phyloP scores from a whole-genome alignment of 1,140 invertebrate species.

The Lutraria rhynchaena region DNA sequence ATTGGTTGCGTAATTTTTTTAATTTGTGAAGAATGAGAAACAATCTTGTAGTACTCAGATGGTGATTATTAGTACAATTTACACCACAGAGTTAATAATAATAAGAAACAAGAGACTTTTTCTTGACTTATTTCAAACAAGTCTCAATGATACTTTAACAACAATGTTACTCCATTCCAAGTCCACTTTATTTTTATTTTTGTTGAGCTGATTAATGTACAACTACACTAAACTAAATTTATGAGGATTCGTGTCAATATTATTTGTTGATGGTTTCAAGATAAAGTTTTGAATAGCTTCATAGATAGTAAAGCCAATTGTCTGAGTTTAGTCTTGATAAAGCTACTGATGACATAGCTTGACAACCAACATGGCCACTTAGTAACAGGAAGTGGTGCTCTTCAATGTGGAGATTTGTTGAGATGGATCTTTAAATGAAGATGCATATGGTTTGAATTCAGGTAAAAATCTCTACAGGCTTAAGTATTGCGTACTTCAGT shows the following conservation, averaged over 20 bases:
- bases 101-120: too few relatives aligned
- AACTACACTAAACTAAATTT: slow-evolving; percentile 14
- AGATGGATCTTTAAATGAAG: slow-evolving; percentile 47
- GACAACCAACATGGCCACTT: slow-evolving; percentile 54
- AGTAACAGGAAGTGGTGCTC: slow-evolving; percentile 57
- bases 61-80: too few relatives aligned
- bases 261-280: slow-evolving; percentile 20
- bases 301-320: slow-evolving; percentile 41
- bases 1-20: too few relatives aligned
- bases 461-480: slow-evolving; percentile 17
- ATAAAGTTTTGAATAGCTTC: slow-evolving; percentile 23
- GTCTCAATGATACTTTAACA: neutral
- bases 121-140: too few relatives aligned
- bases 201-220: neutral
- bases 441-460: slow-evolving; percentile 39
- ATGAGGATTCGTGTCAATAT: slow-evolving; percentile 5
- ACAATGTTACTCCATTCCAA: neutral
- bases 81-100: too few relatives aligned
- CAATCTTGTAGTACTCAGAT: too few relatives aligned
- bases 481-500: slow-evolving; percentile 35
- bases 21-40: too few relatives aligned
- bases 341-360: slow-evolving; percentile 53
- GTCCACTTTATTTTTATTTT: too few relatives aligned
- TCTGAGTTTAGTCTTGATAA: slow-evolving; percentile 26
- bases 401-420: slow-evolving; percentile 53